Evolutionary conservation across 2,797 vertebrate genomes (phyloP), one percentile per base, ranked within the genome.

Genomic region (Lacerta bilineata): DNA sequence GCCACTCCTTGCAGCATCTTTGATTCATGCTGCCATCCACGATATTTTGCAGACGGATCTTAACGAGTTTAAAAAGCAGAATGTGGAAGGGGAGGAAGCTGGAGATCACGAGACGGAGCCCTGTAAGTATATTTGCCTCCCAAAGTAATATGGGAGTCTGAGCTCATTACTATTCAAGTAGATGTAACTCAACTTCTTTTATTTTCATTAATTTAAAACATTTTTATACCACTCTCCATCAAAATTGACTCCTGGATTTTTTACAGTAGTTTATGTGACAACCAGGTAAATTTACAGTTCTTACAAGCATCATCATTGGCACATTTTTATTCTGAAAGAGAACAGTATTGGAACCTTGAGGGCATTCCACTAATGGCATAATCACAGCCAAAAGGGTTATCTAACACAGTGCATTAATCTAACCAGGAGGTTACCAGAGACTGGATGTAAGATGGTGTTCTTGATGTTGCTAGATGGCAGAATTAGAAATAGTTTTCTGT

Each of bases 41-140:
- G 96, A 96, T 93, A 94, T 98, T 80, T 97, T 98, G 68, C 97
- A 95, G 90, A 91, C 77, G 5, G 98, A 99, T 95, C 96, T 99
- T 75, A 97, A 95, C 66, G 95, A 97, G 85, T 98, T 98, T 93
- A 96, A 96, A 92, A 94, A 96, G 46, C 92, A 95, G 90, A 97
- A 96, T 61, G 93, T 95, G 55, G 96, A 97, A 86, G 91, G 93
- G 25, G 91, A 95, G 15, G 93, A 93, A 86, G 93, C 89, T 84
- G 91, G 77, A 78, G 79, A 93, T 41, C 89, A 94, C 13, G 93
- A 90, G 81, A 92, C 84, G 3, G 91, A 94, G 69, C 93, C 83
- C 85, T 90, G 96, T 97, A 91, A 96, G 96, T 96, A 91, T 71
- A 17, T 27, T 46, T 68, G 18, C 17, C 36, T 78, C 27, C 8